Evolutionary conservation across 2,113 vertebrate species (phyloP), one percentile per base, ranked within the genome.

Genomic region (Prionailurus viverrinus): DNA sequence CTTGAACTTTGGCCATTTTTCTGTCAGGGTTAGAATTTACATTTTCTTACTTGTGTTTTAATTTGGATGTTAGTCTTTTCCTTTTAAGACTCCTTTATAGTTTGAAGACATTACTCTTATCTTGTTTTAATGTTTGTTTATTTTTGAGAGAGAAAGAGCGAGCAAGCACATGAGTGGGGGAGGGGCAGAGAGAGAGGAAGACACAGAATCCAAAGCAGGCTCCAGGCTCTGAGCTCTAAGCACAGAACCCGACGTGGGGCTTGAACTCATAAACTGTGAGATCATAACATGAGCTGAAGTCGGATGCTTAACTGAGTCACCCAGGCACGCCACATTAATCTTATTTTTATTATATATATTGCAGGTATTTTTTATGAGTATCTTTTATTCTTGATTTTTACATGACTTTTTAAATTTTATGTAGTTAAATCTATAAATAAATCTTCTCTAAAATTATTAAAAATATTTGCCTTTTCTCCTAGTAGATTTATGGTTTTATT

Each of bases 401-500:
- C 33, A 65, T 48, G 41, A 39, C n/a, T 23, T 33, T 69, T 58
- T 4, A 48, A 27, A 51, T 69, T 92, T 76, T 27, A 48, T 58
- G 23, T 27, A 90, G 25, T 96, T 19, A 66, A 33, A 9, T 61
- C 65, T 86, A 7, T 48, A 55, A 83, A 7, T 45, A 58, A 83
- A 31, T 41, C 23, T 95, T 93, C 33, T 95, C 66, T 36, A 51
- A 51, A 87, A 88, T 79, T 78, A 51, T 45, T 48, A 27, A 78
- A 65, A 89, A 11, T 21, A 21, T 81, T 69, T 90, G 29, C 29
- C 31, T 89, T 92, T 68, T 61, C 58, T 87, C 65, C 7, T 61
- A 65, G 41, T 39, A 94, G 48, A 92, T 93, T 93, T 78, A 36
- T 91, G 76, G 29, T 69, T 73, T 89, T 84, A n/a, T 94, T 83